Base-by-base conservation (phyloP, 2,113 vertebrate genomes). In the Antechinus stuartii region DNA sequence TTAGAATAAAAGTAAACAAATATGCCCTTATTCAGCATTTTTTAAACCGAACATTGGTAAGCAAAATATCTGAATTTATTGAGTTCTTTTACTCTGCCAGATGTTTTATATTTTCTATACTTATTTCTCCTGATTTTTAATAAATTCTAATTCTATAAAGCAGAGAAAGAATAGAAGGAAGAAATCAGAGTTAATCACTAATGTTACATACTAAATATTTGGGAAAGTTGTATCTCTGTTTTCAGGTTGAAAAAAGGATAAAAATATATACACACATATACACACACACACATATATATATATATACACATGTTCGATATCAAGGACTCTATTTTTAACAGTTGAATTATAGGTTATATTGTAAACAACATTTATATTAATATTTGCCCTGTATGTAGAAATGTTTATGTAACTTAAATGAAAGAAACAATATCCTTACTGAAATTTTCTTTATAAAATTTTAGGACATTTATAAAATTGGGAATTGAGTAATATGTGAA, bases 391-490 rank as follows among this genome's bases (percentile, higher is more conserved):
- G 8, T 54, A 95, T 92, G 55, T 95, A 96, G 95, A 92, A 95
- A 89, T 7, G 0, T 92, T 90, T 46, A 50, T 92, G 11, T 93
- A 76, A n/a, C 12, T 76, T 76, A n/a, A 35, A 7, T 76, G 61
- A 42, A 84, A 42, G 68, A 84, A 42, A 42, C 14, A 22, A 84
- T 84, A 42, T 97, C 92, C 95, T 96, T 30, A 91, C 14, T 25
- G 25, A 93, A 92, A 55, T 96, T 97, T 95, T 93, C 95, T 95
- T 90, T 95, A 94, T 84, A 90, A 93, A 50, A 95, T 95, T 92
- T 94, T 96, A 94, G 54, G 35, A 42, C 91, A 76, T 90, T 91
- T 96, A 52, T 24, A 53, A 84, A n/a, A 96, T 95, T 95, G 91
- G 90, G 95, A 90, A 91, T 76, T 53, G 92, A 90, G 50, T 90